A percentile compares a stretch with the other conserved stretches of the same genome.
These are phyloP conservation scores for Centropus unirufus DNA, from an alignment of 2,113 vertebrate species.

Conservation along the genomic window DNA sequence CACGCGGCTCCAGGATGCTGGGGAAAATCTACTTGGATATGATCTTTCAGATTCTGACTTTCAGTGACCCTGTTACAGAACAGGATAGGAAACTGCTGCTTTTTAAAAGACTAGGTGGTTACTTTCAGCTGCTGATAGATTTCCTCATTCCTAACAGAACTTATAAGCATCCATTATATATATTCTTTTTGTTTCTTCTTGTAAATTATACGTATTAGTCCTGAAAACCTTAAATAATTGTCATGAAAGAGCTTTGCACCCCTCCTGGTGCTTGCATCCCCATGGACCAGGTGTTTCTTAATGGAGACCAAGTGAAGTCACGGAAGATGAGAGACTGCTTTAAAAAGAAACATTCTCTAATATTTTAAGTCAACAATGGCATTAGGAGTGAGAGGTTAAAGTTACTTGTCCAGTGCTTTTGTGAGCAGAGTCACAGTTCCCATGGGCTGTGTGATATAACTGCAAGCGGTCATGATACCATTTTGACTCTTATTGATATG, in stretches of 20 bases:
- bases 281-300: not conserved
- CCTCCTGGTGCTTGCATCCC: not conserved
- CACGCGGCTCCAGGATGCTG: not conserved
- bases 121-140: not conserved
- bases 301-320: not conserved
- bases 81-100: constrained; percentile 28
- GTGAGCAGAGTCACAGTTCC: not conserved
- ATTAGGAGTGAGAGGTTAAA: not conserved
- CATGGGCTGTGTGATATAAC: not conserved
- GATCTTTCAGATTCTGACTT: constrained; percentile 58
- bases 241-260: not conserved
- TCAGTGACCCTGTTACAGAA: constrained; percentile 50
- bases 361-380: not conserved
- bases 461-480: not conserved
- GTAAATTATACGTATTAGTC: not conserved
- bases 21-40: constrained; percentile 14
- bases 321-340: accelerated
- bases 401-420: not conserved
- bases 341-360: not conserved
- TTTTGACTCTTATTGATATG: not conserved
- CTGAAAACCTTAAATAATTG: not conserved
- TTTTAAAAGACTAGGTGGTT: constrained; percentile 16
- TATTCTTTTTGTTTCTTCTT: not conserved
- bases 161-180: not conserved
- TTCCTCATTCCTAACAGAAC: not conserved